Evolutionary conservation across 2,888 invertebrate genomes (phyloP).

Genomic region (Deilephila elpenor): DNA sequence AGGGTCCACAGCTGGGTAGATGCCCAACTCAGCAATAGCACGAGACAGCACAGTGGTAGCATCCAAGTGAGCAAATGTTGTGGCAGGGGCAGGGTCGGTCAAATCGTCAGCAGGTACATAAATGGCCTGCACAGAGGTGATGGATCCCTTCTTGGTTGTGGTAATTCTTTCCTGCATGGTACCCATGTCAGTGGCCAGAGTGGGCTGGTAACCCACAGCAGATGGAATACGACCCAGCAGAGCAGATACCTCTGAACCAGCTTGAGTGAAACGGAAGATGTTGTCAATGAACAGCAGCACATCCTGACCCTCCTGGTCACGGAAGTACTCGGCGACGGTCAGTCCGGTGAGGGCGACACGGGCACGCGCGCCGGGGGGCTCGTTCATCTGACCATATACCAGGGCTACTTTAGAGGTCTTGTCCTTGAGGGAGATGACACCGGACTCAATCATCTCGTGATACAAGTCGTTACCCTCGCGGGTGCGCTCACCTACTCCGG

Average conservation of each 20-base stretch:
- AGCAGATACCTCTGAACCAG: conserved; percentile 95
- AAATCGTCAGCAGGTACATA: conserved; percentile 98
- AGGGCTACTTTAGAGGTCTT: conserved; percentile 96
- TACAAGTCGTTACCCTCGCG: conserved; percentile 98
- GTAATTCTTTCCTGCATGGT: conserved; percentile 98
- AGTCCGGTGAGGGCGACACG: conserved; percentile 96
- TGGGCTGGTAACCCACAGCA: conserved; percentile 98
- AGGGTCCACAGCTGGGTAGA: conserved; percentile 98
- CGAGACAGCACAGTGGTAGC: conserved; percentile 97
- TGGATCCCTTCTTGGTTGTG: conserved; percentile 97
- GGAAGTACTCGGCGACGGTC: conserved; percentile 97
- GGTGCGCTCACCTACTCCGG: conserved; percentile 97
- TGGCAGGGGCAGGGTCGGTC: conserved; percentile 98
- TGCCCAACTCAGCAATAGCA: conserved; percentile 96
- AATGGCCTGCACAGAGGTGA: conserved; percentile 98
- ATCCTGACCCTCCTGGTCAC: conserved; percentile 97
- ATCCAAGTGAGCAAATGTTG: conserved; percentile 98
- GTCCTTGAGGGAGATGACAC: conserved; percentile 95
- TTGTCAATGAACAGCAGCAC: conserved; percentile 98
- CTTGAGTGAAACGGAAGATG: conserved; percentile 97
- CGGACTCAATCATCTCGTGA: conserved; percentile 98
- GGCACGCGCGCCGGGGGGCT: conserved; percentile 97
- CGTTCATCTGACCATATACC: conserved; percentile 99
- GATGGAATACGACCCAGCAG: conserved; percentile 97
- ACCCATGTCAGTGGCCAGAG: conserved; percentile 98